Conservation (phyloP, 2,113 vertebrate genomes). For the Nothoprocta pentlandii region DNA sequence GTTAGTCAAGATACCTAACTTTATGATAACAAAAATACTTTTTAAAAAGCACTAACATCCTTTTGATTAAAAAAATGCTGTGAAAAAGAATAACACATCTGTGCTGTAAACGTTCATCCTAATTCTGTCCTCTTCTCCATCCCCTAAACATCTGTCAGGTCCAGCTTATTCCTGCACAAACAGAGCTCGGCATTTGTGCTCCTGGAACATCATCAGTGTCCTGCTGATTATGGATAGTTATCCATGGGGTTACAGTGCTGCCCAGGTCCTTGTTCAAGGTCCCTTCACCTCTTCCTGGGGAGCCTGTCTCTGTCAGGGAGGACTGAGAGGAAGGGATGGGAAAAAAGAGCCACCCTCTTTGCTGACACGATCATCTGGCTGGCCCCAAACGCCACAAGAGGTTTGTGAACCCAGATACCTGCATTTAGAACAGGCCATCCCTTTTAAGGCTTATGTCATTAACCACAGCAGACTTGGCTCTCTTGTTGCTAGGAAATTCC, state of each 20-base stretch:
- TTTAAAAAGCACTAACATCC: background rate
- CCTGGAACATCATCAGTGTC: rapidly evolving
- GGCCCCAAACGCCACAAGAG: background rate
- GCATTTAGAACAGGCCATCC: background rate
- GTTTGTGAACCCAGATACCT: background rate
- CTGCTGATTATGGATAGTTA: background rate
- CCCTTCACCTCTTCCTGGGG: background rate
- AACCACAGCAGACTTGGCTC: conserved; percentile 19
- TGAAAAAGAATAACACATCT: background rate
- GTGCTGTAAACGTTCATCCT: background rate
- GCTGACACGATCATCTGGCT: background rate
- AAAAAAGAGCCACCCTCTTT: background rate
- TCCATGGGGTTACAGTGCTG: background rate
- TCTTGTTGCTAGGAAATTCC: conserved; percentile 33
- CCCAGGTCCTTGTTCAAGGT: background rate
- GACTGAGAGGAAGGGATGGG: rapidly evolving
- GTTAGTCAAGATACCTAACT: background rate
- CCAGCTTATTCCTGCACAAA: background rate
- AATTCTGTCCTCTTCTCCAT: background rate
- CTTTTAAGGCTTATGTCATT: conserved; percentile 5
- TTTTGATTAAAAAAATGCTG: background rate
- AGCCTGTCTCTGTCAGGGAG: background rate
- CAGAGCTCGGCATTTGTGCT: background rate
- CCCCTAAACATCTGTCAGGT: rapidly evolving
- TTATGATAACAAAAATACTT: background rate